Base-by-base conservation (phyloP, 2,113 vertebrate genomes). In the Bufo bufo region DNA sequence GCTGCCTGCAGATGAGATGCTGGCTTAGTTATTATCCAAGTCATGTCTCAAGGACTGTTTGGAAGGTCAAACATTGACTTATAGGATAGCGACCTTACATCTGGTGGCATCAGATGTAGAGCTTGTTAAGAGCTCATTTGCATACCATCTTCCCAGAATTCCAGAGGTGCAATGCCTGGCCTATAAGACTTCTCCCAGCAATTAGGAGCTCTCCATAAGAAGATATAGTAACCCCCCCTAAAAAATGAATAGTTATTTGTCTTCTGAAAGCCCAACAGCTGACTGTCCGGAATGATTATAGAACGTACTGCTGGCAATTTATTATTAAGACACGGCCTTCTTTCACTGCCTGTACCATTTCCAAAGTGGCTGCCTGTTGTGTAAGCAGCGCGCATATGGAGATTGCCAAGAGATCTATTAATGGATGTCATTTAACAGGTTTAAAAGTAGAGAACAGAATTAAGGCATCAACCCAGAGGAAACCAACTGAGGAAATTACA, bases 361-460 rank as follows among this genome's bases (percentile, higher is more conserved):
- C 23, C 43, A 86, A 54, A 86, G 54, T 66, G n/a, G 49, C n/a
- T 56, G 14, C 85, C 20, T 87, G 77, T 63, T 54, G 77, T 58
- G 49, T 86, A 52, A 52, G 59, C 33, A 87, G 77, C 2, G 52
- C 13, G 50, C 77, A 86, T 19, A 65, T 19, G 77, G 50, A 50
- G 85, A 65, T 11, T 20, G 58, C 47, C 54, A 17, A 49, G 49
- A 80, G 61, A 87, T 43, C 75, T 79, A 87, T 56, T 71, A 80
- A 80, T 66, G 50, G 77, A 87, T 87, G 77, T 43, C 50, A 43
- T 80, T 54, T 80, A 87, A 79, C 77, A 80, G 61, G 75, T 69
- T 56, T 54, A 77, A 77, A 77, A 77, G 49, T 58, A 85, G 56
- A 86, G 69, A 86, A 66, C 61, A 79, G 49, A 80, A 86, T 87